Conservation (phyloP, 2,888 invertebrate species). For the Bellardia bayeri region DNA sequence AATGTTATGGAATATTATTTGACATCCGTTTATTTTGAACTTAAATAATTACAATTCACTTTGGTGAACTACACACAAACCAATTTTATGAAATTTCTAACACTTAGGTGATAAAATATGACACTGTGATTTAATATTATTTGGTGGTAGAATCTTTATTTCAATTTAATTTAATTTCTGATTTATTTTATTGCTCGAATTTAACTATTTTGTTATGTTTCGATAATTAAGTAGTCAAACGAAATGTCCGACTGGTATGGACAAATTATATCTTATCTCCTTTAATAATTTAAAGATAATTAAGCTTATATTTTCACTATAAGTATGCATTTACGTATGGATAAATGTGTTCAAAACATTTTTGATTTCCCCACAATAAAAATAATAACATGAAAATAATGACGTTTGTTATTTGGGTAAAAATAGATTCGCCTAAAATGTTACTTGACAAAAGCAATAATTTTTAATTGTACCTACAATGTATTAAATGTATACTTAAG, state of each 20-base stretch:
- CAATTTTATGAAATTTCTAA: constrained; percentile 22
- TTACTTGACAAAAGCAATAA: background rate
- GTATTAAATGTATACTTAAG: no score
- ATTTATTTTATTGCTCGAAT: constrained; percentile 3
- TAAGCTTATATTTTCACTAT: background rate
- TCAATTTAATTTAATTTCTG: background rate
- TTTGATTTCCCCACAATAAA: background rate
- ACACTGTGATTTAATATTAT: constrained; percentile 3
- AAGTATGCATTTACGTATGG: background rate
- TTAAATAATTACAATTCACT: constrained; percentile 14
- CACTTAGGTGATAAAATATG: constrained; percentile 34
- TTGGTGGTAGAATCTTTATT: constrained; percentile 10
- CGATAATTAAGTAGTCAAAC: constrained; percentile 24
- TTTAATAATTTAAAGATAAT: constrained; percentile 49
- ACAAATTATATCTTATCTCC: constrained; percentile 52
- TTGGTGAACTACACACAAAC: background rate
- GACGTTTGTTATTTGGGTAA: background rate
- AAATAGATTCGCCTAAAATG: background rate
- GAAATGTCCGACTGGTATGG: constrained; percentile 1
- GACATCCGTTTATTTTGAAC: background rate
- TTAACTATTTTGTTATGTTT: constrained; percentile 6
- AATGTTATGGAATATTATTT: constrained; percentile 21
- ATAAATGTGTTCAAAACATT: background rate
- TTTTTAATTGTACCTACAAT: no score
- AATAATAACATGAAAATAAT: background rate